Base-by-base conservation (phyloP, 2,113 vertebrate species). In the Archilochus colubris region DNA sequence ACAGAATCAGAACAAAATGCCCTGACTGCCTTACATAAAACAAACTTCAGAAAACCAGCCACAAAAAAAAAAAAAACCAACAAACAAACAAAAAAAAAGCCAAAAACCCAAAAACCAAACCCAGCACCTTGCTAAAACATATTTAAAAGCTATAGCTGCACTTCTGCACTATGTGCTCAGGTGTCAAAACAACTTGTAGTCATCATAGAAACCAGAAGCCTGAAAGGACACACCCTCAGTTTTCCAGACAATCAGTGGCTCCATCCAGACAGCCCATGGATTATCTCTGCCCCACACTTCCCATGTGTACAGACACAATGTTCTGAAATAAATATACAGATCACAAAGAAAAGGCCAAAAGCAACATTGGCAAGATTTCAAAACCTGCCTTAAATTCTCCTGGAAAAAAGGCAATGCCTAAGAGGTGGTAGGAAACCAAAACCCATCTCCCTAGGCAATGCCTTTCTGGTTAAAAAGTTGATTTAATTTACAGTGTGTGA, bases 141-240 rank as follows among this genome's bases (percentile, higher is more conserved):
- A 18, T 14, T 55, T 14, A 38, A 92, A 86, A 80, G 11, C 25
- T 75, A 30, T 1, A 88, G 25, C 28, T 44, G 21, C 48, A 73
- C 7, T 36, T 64, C 33, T 14, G 44, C 3, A 44, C 15, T 58
- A 24, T 11, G 18, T 2, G 7, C 20, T 54, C 3, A 0, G 2
- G 17, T 20, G 16, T 51, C 67, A 86, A 80, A 91, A 40, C 28
- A 73, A 15, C 50, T 61, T 72, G n/a, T 46, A 63, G 66, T 36
- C n/a, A 58, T 9, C 31, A 23, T 3, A 5, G n/a, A 46, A 74
- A 81, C 58, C 9, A 61, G 74, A 79, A 85, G 3, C 12, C 53
- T 64, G 18, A 89, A 82, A 31, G 53, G 33, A 58, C 7, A 64
- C 31, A 50, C 2, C 8, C 57, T 72, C 51, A 33, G 19, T 50